These are phyloP conservation scores for Oophaga pumilio DNA, from an alignment of 2,113 vertebrate genomes.

Conservation along the genomic window DNA sequence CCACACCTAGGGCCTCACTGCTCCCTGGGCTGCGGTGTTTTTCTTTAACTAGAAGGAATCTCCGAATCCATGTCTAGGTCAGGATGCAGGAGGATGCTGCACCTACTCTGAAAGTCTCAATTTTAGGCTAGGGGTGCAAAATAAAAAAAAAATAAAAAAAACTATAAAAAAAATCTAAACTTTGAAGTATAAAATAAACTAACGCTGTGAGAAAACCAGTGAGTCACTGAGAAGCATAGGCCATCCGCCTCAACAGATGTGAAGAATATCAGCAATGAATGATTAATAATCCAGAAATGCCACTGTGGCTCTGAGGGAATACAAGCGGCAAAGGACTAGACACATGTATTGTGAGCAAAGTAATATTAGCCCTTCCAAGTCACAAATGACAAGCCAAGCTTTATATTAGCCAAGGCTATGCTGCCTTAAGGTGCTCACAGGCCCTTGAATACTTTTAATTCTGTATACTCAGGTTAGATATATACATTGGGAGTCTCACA, in stretches of 20 bases:
- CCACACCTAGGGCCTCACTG: slow-evolving; percentile 69
- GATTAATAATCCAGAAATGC: no score
- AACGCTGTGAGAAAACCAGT: neutral
- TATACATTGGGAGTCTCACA: neutral
- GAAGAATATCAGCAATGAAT: no score
- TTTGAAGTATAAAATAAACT: neutral
- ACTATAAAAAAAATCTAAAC: neutral
- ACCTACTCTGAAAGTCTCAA: neutral
- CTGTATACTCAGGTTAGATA: neutral
- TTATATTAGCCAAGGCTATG: neutral
- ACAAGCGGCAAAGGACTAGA: neutral
- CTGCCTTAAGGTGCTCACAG: no score
- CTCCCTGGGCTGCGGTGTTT: slow-evolving; percentile 65
- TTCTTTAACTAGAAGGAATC: slow-evolving; percentile 72
- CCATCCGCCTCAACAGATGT: neutral
- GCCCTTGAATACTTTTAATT: neutral
- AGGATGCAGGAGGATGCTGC: slow-evolving; percentile 61
- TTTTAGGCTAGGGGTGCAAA: neutral
- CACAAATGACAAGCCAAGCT: neutral
- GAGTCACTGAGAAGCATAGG: no score
- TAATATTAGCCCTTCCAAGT: neutral
- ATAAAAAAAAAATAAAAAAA: neutral
- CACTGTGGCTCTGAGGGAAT: no score
- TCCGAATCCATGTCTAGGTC: slow-evolving; percentile 59
- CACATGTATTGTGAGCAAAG: neutral